Percentiles rank a stretch among this genome's conserved stretches.
Conservation (phyloP, 2,888 invertebrate species). For the Agonopterix subpropinquella region DNA sequence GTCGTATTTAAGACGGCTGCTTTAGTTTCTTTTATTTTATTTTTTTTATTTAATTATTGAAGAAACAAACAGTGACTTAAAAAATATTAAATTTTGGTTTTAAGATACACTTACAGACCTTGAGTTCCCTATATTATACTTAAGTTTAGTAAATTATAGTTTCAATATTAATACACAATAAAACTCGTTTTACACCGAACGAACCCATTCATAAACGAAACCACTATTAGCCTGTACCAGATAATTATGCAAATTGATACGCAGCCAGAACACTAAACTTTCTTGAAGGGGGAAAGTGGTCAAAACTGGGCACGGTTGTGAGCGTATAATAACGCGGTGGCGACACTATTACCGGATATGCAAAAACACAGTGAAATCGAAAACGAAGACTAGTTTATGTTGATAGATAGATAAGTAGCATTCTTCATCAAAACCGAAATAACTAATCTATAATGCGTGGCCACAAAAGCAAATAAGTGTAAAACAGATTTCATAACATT, state of each 20-base stretch:
- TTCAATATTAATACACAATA: no score
- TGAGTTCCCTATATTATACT: no score
- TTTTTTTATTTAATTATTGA: no score
- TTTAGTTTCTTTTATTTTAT: no score
- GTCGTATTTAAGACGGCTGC: no score
- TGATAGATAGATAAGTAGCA: conserved; percentile 4
- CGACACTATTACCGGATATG: conserved; percentile 1
- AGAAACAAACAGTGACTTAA: no score
- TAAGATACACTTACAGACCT: no score
- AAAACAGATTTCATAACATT: neutral
- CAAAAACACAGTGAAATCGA: conserved; percentile 7
- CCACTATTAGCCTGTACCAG: conserved; percentile 10
- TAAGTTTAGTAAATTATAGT: no score
- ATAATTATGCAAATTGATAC: conserved; percentile 25
- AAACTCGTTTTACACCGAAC: no score
- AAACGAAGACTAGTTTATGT: conserved; percentile 7
- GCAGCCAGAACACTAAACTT: conserved; percentile 23
- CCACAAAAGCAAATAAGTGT: neutral
- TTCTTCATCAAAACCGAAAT: conserved; percentile 1
- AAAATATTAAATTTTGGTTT: no score
- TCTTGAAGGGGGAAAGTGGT: conserved; percentile 25
- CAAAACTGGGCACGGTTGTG: conserved; percentile 7
- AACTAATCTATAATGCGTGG: neutral
- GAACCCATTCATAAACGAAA: neutral
- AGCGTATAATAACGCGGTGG: neutral